Conservation (phyloP, 2,888 invertebrate species). For the Diaprepes abbreviatus region DNA sequence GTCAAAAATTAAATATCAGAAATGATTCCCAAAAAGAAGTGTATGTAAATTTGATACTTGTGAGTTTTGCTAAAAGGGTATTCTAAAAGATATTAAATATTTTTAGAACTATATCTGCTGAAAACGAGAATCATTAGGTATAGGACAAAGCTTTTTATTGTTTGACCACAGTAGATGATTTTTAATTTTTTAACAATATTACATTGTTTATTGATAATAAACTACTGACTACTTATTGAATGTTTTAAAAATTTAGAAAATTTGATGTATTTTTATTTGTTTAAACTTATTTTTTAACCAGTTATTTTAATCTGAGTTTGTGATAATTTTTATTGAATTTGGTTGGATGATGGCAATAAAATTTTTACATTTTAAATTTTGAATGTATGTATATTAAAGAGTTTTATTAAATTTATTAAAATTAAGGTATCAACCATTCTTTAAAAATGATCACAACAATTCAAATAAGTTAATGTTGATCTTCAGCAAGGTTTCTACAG, state of each 20-base stretch:
- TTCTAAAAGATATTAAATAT: constrained; percentile 28
- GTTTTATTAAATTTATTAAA: background rate
- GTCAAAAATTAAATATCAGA: background rate
- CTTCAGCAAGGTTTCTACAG: no score
- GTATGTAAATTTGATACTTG: background rate
- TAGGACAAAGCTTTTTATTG: constrained; percentile 11
- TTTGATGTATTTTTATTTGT: background rate
- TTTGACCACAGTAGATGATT: background rate
- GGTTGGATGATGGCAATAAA: constrained; percentile 20
- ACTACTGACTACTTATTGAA: background rate
- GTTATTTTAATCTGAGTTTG: background rate
- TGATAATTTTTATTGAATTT: constrained; percentile 9
- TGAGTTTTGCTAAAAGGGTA: constrained; percentile 20
- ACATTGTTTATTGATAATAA: background rate
- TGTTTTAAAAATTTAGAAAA: background rate
- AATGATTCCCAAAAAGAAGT: background rate
- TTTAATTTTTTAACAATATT: background rate
- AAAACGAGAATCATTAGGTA: constrained; percentile 4
- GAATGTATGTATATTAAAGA: background rate
- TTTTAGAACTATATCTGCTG: constrained; percentile 14
- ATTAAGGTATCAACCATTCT: background rate
- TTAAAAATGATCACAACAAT: background rate
- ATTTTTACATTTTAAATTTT: background rate
- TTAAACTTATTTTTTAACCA: constrained; percentile 1
- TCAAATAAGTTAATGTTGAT: background rate